Conservation (phyloP, 2,888 invertebrate species). For the Harmothoe impar region DNA sequence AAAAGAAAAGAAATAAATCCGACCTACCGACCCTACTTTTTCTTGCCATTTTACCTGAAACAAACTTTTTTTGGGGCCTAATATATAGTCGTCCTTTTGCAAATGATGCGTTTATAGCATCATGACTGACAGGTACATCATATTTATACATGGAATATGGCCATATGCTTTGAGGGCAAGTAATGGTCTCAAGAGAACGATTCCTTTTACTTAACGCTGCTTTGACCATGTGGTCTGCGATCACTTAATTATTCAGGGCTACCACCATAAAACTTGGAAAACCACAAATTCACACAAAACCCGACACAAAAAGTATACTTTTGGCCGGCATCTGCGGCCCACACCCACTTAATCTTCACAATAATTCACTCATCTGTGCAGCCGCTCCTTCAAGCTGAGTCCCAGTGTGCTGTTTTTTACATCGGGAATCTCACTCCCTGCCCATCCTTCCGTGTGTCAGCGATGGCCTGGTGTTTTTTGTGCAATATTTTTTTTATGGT, state of each 20-base stretch:
- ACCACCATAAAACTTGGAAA: neutral
- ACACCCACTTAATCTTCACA: constrained; percentile 39
- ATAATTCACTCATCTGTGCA: constrained; percentile 9
- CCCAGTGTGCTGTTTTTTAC: neutral
- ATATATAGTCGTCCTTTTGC: too few relatives aligned
- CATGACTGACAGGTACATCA: too few relatives aligned
- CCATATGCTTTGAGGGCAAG: too few relatives aligned
- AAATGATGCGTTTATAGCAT: too few relatives aligned
- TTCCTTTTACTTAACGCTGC: too few relatives aligned
- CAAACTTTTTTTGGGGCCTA: too few relatives aligned
- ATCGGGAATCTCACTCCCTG: neutral
- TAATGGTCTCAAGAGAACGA: too few relatives aligned
- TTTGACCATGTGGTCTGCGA: neutral
- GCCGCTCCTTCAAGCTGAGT: neutral
- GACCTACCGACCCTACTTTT: too few relatives aligned
- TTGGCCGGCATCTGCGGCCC: neutral
- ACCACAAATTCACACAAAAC: neutral
- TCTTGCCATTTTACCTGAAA: too few relatives aligned
- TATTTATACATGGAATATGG: too few relatives aligned
- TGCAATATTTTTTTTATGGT: neutral
- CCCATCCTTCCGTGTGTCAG: constrained; percentile 7
- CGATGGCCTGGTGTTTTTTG: neutral
- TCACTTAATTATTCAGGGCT: constrained; percentile 22
- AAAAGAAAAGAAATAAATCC: too few relatives aligned
- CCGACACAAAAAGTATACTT: neutral